These are phyloP conservation scores for Halictus quadricinctus DNA, from an alignment of 2,888 invertebrate species.

Conservation along the genomic window DNA sequence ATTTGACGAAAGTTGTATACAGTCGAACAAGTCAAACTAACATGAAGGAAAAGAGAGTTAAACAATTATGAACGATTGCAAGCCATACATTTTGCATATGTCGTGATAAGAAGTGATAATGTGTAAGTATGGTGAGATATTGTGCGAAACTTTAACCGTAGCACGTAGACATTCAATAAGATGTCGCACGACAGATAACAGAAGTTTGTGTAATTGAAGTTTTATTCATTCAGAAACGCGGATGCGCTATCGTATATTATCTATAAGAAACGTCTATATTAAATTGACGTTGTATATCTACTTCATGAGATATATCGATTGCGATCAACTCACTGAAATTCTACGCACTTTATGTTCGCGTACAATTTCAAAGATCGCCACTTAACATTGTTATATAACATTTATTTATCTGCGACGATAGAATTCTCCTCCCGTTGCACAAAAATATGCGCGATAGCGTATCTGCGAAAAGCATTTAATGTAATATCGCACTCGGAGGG, in stretches of 20 bases:
- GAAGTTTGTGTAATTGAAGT: background rate
- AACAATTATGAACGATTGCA: too few species aligned
- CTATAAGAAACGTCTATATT: background rate
- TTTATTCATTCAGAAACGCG: background rate
- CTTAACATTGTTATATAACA: slow-evolving; percentile 20
- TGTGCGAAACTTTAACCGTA: too few species aligned
- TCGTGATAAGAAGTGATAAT: background rate
- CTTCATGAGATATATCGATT: background rate
- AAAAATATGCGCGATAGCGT: slow-evolving; percentile 34
- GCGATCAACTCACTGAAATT: background rate
- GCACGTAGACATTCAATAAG: background rate
- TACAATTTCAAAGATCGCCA: background rate
- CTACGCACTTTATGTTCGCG: background rate
- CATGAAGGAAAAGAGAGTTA: too few species aligned
- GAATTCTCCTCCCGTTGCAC: slow-evolving; percentile 21
- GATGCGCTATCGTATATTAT: background rate
- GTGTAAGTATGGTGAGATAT: too few species aligned
- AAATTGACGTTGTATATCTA: background rate
- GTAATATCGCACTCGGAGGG: slow-evolving; percentile 29
- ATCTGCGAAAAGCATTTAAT: slow-evolving; percentile 37
- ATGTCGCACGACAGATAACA: background rate
- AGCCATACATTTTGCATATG: background rate
- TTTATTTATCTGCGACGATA: slow-evolving; percentile 15
- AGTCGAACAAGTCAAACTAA: too few species aligned
- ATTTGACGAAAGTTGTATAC: too few species aligned